Evolutionary conservation across 1,140 invertebrate genomes (phyloP), one percentile per base, ranked within the genome.

Genomic region (Drosophila jambulina): DNA sequence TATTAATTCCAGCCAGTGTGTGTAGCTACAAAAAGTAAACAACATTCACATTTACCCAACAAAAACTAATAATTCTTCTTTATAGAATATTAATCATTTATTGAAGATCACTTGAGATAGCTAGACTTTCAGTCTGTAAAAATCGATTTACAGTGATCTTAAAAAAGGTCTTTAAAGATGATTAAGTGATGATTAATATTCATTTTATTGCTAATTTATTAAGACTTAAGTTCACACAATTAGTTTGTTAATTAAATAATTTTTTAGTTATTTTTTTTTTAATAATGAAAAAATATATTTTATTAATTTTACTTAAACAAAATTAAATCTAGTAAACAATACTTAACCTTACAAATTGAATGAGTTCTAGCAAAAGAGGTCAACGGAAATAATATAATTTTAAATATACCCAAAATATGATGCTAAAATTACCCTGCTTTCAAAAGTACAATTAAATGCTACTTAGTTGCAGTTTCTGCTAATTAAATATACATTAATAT

Each of bases 21-120:
- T n/a, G n/a, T n/a, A n/a, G n/a, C n/a, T n/a, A n/a, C 9, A 32
- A 32, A 2, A 10, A 32, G 53, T 40, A 59, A 42, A 64, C 9
- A 64, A 32, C 61, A 27, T 42, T 60, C 54, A 64, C 53, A 23
- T 29, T 27, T 21, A 51, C 10, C 5, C 25, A n/a, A 27, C n/a
- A 9, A 13, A 23, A 17, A 32, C 1, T 2, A 43, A 19, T 5
- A 43, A 32, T 29, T 5, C 19, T 60, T 23, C 6, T 10, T 25
- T 4, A 8, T 21, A 4, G 13, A 9, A 51, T 9, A 25, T 32
- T 17, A 29, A 63, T 63, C 51, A n/a, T 23, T n/a, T 23, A 9
- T 9, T 13, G 2, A 59, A 60, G 61, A 64, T 32, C 51, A 42
- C 53, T 63, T 63, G 17, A 53, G 13, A 21, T 38, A 4, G 49